Conservation (phyloP, 2,113 vertebrate genomes). For the Cnemophilus loriae region DNA sequence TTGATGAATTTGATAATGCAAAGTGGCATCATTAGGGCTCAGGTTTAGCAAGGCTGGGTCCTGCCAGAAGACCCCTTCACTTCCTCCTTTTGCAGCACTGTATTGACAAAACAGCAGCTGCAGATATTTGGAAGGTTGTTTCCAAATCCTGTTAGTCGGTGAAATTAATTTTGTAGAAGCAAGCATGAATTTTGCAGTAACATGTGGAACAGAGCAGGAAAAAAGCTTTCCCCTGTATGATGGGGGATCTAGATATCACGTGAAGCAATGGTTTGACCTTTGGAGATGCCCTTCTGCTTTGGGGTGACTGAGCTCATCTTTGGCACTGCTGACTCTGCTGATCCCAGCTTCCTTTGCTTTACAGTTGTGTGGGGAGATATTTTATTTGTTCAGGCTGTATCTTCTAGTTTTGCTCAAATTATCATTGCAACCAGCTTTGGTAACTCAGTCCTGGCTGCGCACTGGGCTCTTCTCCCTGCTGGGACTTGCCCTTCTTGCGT, state of each 20-base stretch:
- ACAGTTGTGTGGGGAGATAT: background rate
- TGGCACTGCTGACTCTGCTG: background rate
- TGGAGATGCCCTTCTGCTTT: background rate
- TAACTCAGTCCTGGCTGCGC: background rate
- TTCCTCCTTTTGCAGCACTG: background rate
- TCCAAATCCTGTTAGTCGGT: background rate
- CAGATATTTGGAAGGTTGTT: background rate
- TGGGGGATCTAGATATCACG: accelerated
- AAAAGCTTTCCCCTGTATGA: background rate
- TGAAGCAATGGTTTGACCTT: background rate
- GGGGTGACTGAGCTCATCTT: background rate
- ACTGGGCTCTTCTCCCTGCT: background rate
- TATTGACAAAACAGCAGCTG: background rate
- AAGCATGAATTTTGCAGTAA: constrained; percentile 21
- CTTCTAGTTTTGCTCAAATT: background rate
- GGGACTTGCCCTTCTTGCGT: background rate
- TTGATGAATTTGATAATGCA: background rate
- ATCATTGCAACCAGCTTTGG: accelerated
- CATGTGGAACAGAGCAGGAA: background rate
- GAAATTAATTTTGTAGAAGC: constrained; percentile 39
- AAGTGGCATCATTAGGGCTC: background rate
- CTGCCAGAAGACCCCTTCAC: background rate
- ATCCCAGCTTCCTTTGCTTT: background rate
- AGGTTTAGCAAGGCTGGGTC: background rate
- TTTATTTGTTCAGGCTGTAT: background rate